A percentile compares a stretch with the other conserved stretches of the same genome.
Conservation (phyloP, 1,140 invertebrate species). For the Nasonia longicornis region DNA sequence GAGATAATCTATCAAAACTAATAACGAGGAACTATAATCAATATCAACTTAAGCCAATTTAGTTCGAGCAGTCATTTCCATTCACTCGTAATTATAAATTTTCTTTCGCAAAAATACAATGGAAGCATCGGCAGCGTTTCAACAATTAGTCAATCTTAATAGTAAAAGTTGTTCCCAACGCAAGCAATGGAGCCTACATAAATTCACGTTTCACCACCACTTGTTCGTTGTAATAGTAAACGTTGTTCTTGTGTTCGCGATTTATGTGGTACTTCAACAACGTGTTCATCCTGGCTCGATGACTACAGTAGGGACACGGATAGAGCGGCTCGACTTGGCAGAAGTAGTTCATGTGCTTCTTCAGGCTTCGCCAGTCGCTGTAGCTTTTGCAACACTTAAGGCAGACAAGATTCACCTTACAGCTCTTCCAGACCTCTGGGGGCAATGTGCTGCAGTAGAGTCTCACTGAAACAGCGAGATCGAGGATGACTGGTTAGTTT, state of each 20-base stretch:
- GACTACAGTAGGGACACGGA: constrained; percentile 64
- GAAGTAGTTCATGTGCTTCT: constrained; percentile 69
- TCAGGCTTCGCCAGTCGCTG: constrained; percentile 61
- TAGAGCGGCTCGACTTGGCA: constrained; percentile 68
- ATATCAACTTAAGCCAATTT: too few relatives aligned
- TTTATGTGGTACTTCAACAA: constrained; percentile 59
- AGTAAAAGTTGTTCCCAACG: background rate
- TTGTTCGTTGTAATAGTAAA: background rate
- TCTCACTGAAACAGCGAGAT: constrained; percentile 12
- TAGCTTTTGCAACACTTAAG: constrained; percentile 57
- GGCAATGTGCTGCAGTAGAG: constrained; percentile 59
- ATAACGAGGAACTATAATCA: too few relatives aligned
- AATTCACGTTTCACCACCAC: background rate
- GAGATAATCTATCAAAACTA: background rate
- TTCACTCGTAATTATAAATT: too few relatives aligned
- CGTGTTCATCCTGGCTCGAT: constrained; percentile 58
- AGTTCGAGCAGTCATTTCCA: too few relatives aligned
- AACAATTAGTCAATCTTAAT: background rate
- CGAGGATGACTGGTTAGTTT: background rate
- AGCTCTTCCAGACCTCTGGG: constrained; percentile 54
- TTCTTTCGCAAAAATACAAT: too few relatives aligned
- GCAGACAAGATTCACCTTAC: constrained; percentile 58
- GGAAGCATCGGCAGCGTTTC: too few relatives aligned
- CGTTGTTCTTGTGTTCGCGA: constrained; percentile 46
- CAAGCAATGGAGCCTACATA: background rate